Base-by-base conservation (phyloP, 2,888 invertebrate genomes). In the Thereva unica region DNA sequence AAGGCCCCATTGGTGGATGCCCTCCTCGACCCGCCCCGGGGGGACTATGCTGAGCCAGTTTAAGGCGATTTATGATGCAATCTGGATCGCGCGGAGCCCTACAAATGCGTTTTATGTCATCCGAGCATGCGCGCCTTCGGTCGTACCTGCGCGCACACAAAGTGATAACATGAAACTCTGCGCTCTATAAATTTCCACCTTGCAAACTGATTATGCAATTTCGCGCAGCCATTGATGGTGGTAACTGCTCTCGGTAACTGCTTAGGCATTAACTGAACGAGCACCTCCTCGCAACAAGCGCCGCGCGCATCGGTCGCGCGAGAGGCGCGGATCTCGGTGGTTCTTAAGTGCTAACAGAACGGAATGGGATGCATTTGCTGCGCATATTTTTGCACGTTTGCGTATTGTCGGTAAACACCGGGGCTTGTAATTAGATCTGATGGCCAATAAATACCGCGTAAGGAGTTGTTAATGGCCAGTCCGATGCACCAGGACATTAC, bases 171-270 rank as follows among this genome's bases (percentile, higher is more conserved):
- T 64, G 64, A 64, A 45, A 64, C 54, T 54, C 45, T n/a, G 64
- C 64, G 64, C 64, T 64, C 64, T 54, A 64, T 64, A 64, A 64
- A 64, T 64, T 64, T 64, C 45, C 54, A 64, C 40, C 54, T 45
- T 64, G 47, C 54, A 64, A 61, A 61, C 50, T 41, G 49, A 50
- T 61, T 61, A 61, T 61, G 61, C 61, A 61, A 61, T 61, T 61
- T 61, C 41, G 23, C 41, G 23, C 47, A 37, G 44, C 47, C 38
- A 59, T 59, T 59, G 55, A 23, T 23, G 23, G 55, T 59, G 8
- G 47, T 5, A 53, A 10, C 37, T 12, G 12, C n/a, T 3, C 4
- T n/a, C 34, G 56, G 9, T 8, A 23, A 47, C 47, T 47, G 5
- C 12, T 5, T 47, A 5, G n/a, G 10, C 47, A 47, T 47, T 44